Percentiles rank a stretch among this genome's conserved stretches.
Evolutionary conservation across 2,113 vertebrate genomes (phyloP).

Genomic region (Puffinus mauretanicus): DNA sequence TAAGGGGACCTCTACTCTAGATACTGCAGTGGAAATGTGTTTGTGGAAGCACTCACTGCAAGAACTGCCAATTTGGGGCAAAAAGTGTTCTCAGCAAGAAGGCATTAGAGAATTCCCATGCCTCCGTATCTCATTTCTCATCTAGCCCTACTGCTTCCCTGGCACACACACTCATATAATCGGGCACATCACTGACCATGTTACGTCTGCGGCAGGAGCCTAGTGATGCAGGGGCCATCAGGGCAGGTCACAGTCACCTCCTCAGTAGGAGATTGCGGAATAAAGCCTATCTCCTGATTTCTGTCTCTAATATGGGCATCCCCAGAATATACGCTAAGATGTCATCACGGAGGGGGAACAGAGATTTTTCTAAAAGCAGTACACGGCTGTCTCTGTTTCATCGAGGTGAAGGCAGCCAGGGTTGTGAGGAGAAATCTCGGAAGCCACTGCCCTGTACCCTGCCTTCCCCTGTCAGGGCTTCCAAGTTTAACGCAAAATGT

Average conservation of each 20-base stretch:
- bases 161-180: neutral
- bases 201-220: neutral
- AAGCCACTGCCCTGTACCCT: neutral
- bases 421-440: neutral
- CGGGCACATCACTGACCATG: accelerated
- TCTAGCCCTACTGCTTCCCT: neutral
- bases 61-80: neutral
- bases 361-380: neutral
- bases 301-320: neutral
- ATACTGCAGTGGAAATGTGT: neutral
- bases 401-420: neutral
- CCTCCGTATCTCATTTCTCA: neutral
- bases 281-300: neutral
- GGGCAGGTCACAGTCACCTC: neutral
- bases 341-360: neutral
- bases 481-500: neutral
- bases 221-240: neutral
- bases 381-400: neutral
- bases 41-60: neutral
- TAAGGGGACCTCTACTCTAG: neutral
- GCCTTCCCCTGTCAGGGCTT: neutral
- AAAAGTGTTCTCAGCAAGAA: neutral
- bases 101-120: neutral
- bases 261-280: neutral
- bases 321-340: neutral